Base-by-base conservation (phyloP, 1,140 invertebrate species). In the Microplitis mediator region DNA sequence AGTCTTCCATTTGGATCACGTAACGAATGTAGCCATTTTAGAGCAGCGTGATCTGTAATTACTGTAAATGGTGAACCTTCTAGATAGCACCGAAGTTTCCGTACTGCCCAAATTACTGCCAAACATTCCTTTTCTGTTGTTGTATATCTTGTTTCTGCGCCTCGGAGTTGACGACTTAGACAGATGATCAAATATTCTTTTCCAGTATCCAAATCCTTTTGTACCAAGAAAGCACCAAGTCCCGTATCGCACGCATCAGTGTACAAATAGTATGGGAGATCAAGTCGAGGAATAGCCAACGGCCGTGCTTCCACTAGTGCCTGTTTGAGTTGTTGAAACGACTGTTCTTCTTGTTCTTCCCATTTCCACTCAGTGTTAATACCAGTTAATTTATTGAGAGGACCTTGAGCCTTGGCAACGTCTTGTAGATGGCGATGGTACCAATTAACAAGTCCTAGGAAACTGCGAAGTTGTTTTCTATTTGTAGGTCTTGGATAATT, bases 41-140 rank as follows among this genome's bases (percentile, higher is more conserved):
- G 31, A 35, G 16, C 34, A 1, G 16, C 34, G 65, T 68, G 45
- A 52, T 68, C 65, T 11, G 65, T 68, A n/a, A 68, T 31, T 54
- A 68, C 65, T 11, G 65, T 68, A 36, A 52, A 52, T 2, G 11
- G n/a, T 0, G 13, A 3, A 9, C 50, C 50, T 31, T 68, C 65
- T 3, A 68, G 5, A 54, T 68, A 68, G 23, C 23, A 32, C 1
- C 65, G 4, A 9, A 16, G 54, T 23, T 68, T 51, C 13, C 35
- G 14, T 1, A 68, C 68, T 31, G 68, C 14, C 14, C 14, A 62
- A 3, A 62, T 4, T 0, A 62, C 60, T 31, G 60, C 6, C 16
- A 62, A 16, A 35, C 60, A 62, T 31, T 62, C 6, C 1, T 34
- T 23, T 51, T 54, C 51, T n/a, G 51, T 56, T 1, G 54, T 70